Conservation (phyloP, 2,113 vertebrate genomes). For the Scytalopus superciliaris region DNA sequence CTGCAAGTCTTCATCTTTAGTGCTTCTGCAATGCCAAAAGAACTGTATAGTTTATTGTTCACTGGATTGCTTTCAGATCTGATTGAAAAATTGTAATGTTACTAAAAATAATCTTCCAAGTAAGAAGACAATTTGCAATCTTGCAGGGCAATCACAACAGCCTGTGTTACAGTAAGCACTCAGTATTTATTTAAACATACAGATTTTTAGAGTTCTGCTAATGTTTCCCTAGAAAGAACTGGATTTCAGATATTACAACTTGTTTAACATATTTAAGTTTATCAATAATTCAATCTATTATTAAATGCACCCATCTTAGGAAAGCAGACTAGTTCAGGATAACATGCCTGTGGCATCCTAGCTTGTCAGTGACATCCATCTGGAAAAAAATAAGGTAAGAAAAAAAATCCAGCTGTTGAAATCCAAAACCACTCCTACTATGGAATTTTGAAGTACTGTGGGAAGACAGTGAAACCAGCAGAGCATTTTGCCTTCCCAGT, state of each 20-base stretch:
- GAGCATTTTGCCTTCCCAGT: background rate
- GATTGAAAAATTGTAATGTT: background rate
- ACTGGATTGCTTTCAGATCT: background rate
- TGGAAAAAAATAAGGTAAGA: background rate
- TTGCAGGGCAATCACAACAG: constrained; percentile 3
- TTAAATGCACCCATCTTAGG: background rate
- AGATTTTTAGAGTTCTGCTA: background rate
- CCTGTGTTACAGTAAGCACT: background rate
- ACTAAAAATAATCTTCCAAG: constrained; percentile 6
- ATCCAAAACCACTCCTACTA: background rate
- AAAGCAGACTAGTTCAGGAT: background rate
- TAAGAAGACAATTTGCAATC: background rate
- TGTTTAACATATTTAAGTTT: background rate
- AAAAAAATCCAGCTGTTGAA: background rate
- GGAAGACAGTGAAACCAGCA: background rate
- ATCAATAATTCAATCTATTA: background rate
- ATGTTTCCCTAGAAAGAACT: background rate
- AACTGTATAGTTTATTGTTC: background rate
- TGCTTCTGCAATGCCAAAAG: background rate
- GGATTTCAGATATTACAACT: background rate
- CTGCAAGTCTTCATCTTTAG: background rate
- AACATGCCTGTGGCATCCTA: background rate
- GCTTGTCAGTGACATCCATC: background rate
- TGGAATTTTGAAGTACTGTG: background rate
- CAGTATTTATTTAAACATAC: background rate